These are phyloP conservation scores for Daboia siamensis DNA, from an alignment of 2,113 vertebrate species.

Conservation along the genomic window DNA sequence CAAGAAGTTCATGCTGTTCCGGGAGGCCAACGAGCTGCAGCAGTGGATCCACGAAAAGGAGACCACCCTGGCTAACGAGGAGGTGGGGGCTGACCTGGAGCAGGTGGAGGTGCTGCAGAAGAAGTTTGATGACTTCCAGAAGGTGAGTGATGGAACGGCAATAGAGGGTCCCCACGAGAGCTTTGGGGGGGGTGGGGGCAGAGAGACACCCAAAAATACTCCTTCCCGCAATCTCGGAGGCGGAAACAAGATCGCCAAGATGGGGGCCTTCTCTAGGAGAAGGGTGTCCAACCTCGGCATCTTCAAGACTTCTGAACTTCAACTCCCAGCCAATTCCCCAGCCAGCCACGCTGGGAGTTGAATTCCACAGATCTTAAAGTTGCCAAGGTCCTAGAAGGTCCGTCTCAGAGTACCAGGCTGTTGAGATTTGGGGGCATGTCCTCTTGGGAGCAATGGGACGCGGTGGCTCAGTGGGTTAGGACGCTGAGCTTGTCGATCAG, in stretches of 20 bases:
- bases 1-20: conserved; percentile 98
- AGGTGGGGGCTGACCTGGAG: conserved; percentile 94
- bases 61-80: conserved; percentile 85
- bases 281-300: too few relatives aligned
- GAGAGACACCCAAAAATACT: not conserved
- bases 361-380: too few relatives aligned
- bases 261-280: not conserved
- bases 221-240: not conserved
- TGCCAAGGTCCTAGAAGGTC: too few relatives aligned
- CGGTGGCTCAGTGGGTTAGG: too few relatives aligned
- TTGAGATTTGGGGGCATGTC: not conserved
- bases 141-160: conserved; percentile 69
- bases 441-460: too few relatives aligned
- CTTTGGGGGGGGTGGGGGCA: rapidly evolving
- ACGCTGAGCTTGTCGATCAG: too few relatives aligned
- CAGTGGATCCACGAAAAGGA: conserved; percentile 99
- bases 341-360: too few relatives aligned
- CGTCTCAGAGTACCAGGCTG: not conserved
- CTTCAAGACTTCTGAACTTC: too few relatives aligned
- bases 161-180: too few relatives aligned
- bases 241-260: not conserved
- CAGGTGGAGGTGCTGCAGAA: conserved; percentile 98
- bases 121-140: conserved; percentile 99
- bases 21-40: conserved; percentile 92
- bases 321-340: too few relatives aligned